phyloP scores from a whole-genome alignment of 2,797 vertebrate genomes.

The Morus bassanus region DNA sequence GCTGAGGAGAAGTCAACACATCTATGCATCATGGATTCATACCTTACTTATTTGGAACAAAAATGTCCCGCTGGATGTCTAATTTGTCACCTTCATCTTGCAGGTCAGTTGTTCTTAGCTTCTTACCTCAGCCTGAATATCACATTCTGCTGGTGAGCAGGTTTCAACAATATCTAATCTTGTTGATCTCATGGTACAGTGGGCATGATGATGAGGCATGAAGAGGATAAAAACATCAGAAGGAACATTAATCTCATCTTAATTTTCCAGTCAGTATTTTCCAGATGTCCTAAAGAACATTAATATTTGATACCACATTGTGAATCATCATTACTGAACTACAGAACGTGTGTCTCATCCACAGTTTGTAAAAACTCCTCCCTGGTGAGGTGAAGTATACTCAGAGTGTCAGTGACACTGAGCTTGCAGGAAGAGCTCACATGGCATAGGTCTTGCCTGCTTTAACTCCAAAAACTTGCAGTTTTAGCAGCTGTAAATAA shows the following conservation, averaged over 20 bases:
- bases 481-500: not conserved
- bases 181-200: constrained; percentile 60
- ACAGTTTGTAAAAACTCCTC: not conserved
- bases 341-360: not conserved
- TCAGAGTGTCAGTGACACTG: not conserved
- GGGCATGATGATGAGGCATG: constrained; percentile 32
- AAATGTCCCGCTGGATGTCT: not conserved
- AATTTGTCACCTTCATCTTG: constrained; percentile 23
- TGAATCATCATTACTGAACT: constrained; percentile 33
- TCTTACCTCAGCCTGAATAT: constrained; percentile 1
- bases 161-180: constrained; percentile 39
- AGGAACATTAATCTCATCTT: constrained; percentile 49
- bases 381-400: not conserved
- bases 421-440: not conserved
- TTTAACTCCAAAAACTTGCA: not conserved
- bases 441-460: fast-evolving
- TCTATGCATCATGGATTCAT: not conserved
- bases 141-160: not conserved
- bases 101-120: constrained; percentile 16
- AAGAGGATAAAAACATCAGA: constrained; percentile 52
- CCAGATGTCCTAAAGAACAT: constrained; percentile 47
- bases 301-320: constrained; percentile 26
- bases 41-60: constrained; percentile 1
- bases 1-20: not conserved
- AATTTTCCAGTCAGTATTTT: constrained; percentile 56